Evolutionary conservation across 1,140 invertebrate species (phyloP), one percentile per base, ranked within the genome.

Genomic region (Aporrectodea caliginosa): DNA sequence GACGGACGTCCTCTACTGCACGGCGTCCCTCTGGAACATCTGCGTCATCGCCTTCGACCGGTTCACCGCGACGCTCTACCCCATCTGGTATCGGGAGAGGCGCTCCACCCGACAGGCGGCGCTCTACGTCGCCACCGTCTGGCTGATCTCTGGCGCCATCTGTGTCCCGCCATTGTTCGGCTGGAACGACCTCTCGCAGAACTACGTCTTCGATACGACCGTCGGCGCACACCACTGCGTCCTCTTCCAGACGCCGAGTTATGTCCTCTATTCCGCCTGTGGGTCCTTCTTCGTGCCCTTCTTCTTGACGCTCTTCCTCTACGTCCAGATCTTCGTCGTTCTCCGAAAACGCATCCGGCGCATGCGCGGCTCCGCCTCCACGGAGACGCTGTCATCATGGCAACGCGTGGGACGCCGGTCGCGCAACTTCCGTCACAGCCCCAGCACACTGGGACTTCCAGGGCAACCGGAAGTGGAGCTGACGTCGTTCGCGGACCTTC

Each of bases 231-330:
- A 85, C 68, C 81, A 86, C 29, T 89, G 88, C 80, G 82, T 87
- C 32, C 80, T 89, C 35, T 88, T 88, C 82, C 81, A 83, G 58
- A 84, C 83, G 16, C 92, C 93, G 77, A 94, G 94, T 30, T 99
- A 99, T 90, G 97, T 99, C 82, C 90, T 99, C 74, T 99, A 95
- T 89, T 96, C 94, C 2, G 95, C 96, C 1, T 91, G 97, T 31
- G 95, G 95, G 14, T 97, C 95, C 75, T 98, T 98, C 91, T 97
- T 96, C 87, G 93, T 98, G 83, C 96, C 96, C 16, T 95, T 96
- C 92, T 92, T 96, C 82, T 93, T 98, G 35, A 98, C 98, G 94
- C 90, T 97, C 74, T 97, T 98, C 90, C 95, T 98, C 89, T 98
- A 98, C 89, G 95, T 94, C 91, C 91, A 94, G 81, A 98, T 98